phyloP scores from a whole-genome alignment of 2,797 vertebrate genomes.

The Alosa sapidissima region DNA sequence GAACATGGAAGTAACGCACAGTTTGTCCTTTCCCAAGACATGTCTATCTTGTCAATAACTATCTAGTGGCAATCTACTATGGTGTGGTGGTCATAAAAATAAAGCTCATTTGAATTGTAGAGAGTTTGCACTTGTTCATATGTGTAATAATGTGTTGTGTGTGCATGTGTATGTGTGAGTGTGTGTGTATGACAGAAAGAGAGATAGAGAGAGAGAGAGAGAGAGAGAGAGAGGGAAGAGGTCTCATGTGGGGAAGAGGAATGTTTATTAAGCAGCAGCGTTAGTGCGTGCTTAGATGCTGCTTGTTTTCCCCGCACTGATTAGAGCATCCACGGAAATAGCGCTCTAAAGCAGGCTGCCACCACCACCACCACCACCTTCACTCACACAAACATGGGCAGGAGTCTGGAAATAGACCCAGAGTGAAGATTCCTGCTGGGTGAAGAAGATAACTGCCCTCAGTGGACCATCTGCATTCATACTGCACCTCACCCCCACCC shows the following conservation, averaged over 20 bases:
- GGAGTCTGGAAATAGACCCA: slow-evolving; percentile 36
- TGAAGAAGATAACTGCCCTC: slow-evolving; percentile 32
- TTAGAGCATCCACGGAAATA: slow-evolving; percentile 43
- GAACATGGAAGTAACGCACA: neutral
- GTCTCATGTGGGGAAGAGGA: slow-evolving; percentile 1
- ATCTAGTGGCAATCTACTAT: too few relatives aligned
- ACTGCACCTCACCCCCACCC: neutral
- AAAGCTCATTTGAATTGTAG: neutral
- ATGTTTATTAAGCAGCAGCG: slow-evolving; percentile 42
- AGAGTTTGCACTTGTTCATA: too few relatives aligned
- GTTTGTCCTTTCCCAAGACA: neutral
- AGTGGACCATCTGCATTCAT: neutral
- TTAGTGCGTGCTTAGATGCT: slow-evolving; percentile 34
- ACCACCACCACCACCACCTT: neutral
- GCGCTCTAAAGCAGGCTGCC: slow-evolving; percentile 37
- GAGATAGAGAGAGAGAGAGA: neutral
- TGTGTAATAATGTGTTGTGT: neutral
- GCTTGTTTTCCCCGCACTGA: slow-evolving; percentile 47
- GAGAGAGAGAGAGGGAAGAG: slow-evolving; percentile 14
- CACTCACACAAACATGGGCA: slow-evolving; percentile 31
- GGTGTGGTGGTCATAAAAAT: neutral
- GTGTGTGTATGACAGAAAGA: neutral
- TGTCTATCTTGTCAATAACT: neutral
- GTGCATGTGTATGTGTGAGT: neutral
- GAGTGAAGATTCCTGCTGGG: neutral